A percentile compares a stretch with the other conserved stretches of the same genome.
phyloP scores from a whole-genome alignment of 2,113 vertebrate species.

The Pandion haliaetus region DNA sequence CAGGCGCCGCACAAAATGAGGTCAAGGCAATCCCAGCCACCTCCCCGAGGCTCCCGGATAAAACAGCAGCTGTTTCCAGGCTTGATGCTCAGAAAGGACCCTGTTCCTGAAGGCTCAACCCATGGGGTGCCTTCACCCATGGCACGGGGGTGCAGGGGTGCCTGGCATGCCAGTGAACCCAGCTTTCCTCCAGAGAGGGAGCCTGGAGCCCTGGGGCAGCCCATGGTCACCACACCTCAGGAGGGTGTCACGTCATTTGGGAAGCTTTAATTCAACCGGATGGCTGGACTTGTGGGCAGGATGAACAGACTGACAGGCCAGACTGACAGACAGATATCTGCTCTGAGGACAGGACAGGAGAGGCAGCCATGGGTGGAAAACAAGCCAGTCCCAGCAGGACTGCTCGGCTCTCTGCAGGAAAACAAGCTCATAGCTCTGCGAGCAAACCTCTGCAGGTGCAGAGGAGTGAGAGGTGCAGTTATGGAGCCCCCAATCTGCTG shows the following conservation, averaged over 20 bases:
- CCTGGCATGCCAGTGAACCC: rapidly evolving
- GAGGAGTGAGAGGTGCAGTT: not conserved
- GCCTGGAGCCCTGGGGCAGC: rapidly evolving
- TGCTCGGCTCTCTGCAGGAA: not conserved
- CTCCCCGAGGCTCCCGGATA: rapidly evolving
- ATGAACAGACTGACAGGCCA: not conserved
- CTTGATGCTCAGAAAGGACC: not conserved
- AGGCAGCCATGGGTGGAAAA: not conserved
- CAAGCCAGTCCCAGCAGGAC: not conserved
- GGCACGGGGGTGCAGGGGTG: not conserved
- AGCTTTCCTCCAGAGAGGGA: not conserved
- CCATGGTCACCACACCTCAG: rapidly evolving
- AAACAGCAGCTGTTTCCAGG: not conserved
- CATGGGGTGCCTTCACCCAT: not conserved
- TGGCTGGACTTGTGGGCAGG: not conserved
- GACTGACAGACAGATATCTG: slow-evolving; percentile 12
- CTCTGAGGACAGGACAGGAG: not conserved
- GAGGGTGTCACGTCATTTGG: rapidly evolving
- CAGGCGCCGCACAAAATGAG: rapidly evolving
- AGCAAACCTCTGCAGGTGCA: not conserved
- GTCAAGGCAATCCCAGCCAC: not conserved
- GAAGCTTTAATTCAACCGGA: not conserved
- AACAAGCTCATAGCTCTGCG: rapidly evolving
- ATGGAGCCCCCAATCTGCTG: not conserved
- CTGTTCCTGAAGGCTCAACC: not conserved